Conservation (phyloP, 2,888 invertebrate genomes). For the Timema cristinae region DNA sequence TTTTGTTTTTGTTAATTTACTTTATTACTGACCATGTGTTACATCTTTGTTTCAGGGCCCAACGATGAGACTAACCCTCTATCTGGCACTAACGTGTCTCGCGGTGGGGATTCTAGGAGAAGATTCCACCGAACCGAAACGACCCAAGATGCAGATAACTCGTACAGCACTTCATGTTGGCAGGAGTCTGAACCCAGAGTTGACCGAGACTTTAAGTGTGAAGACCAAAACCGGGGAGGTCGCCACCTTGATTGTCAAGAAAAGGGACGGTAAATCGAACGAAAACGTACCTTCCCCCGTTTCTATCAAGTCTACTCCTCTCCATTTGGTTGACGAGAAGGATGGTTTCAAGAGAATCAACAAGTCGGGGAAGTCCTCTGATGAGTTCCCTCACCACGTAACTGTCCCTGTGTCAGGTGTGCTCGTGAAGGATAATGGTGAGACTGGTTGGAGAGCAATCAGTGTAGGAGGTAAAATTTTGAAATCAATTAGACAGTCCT, state of each 20-base stretch:
- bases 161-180: slow-evolving; percentile 39
- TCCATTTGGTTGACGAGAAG: slow-evolving; percentile 43
- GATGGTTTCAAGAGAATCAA: too few relatives aligned
- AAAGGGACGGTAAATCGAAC: slow-evolving; percentile 57
- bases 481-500: background rate
- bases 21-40: background rate
- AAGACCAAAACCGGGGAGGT: slow-evolving; percentile 70
- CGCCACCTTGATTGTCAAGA: slow-evolving; percentile 73
- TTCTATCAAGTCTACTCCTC: slow-evolving; percentile 18
- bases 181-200: slow-evolving; percentile 66
- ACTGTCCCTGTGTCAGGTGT: background rate
- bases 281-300: slow-evolving; percentile 27
- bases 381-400: background rate
- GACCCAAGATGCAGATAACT: slow-evolving; percentile 25
- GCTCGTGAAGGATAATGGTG: background rate
- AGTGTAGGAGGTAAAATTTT: background rate
- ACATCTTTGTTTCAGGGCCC: too few relatives aligned
- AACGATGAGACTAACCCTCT: too few relatives aligned
- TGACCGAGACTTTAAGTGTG: slow-evolving; percentile 72
- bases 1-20: background rate
- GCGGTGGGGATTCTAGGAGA: too few relatives aligned
- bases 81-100: too few relatives aligned
- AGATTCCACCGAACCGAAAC: too few relatives aligned
- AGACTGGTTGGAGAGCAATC: background rate
- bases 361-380: background rate